Base-by-base conservation (phyloP, 2,113 vertebrate species). In the Oryzias melastigma region DNA sequence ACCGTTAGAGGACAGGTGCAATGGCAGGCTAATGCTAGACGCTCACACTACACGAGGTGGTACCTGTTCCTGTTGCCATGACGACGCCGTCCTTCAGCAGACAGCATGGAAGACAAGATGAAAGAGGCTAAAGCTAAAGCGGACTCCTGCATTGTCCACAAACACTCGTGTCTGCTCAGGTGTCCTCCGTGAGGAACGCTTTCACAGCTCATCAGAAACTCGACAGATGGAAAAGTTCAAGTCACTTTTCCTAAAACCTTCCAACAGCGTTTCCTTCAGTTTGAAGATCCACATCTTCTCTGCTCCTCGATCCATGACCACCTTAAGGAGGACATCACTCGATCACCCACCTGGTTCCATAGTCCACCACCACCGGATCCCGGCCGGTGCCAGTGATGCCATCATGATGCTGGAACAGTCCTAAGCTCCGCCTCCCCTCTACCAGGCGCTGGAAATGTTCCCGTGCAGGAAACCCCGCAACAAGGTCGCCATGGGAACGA, bases 371-470 rank as follows among this genome's bases (percentile, higher is more conserved):
- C 3, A 98, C 96, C 73, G 91, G 93, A 16, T 97, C 95, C 48
- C 95, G 95, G 14, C 91, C 77, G 0, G 96, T 98, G 73, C 96
- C 96, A n/a, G 95, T 89, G 52, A 98, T 93, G 1, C 93, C 96
- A 45, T 98, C 96, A 14, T 98, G 96, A 71, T 98, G 96, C 58
- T 98, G 96, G 80, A 98, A 98, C 1, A 98, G 89, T 12, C 91
- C 96, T 35, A 97, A 69, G 73, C 90, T 95, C 52, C 92, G 91
- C 66, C 95, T 92, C 62, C 92, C 94, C 45, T 88, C 89, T 45
- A 88, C 92, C 71, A 98, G 84, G 16, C 83, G 68, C 57, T 67
- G 85, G 41, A 95, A 96, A 69, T 91, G 87, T 20, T 92, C 80
- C 0, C 52, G 75, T 1, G 89, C 92, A n/a, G 94, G 94, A 81